Conservation (phyloP, 2,113 vertebrate genomes). For the Odobenus rosmarus region DNA sequence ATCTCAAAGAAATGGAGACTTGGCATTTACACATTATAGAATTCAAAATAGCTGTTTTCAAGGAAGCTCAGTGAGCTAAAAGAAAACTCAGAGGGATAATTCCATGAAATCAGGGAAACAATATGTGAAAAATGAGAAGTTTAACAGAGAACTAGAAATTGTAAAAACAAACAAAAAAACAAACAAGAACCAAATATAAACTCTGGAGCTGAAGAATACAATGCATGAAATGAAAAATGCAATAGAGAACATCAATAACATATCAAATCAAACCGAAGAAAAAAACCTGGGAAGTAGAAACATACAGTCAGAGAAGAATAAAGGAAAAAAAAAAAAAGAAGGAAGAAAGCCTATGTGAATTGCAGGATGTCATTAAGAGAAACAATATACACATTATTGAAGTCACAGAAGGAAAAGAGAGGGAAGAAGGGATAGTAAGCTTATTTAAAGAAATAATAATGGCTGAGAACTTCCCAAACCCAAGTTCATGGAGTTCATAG, state of each 20-base stretch:
- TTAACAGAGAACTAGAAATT: neutral
- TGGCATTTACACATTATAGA: neutral
- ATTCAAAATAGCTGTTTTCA: neutral
- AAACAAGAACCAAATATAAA: neutral
- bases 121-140: neutral
- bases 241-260: neutral
- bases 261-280: neutral
- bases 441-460: neutral
- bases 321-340: neutral
- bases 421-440: neutral
- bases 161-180: neutral
- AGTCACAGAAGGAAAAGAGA: neutral
- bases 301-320: neutral
- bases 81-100: neutral
- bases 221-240: neutral
- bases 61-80: neutral
- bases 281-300: neutral
- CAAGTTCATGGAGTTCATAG: neutral
- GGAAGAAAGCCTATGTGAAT: neutral
- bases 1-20: neutral
- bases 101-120: neutral
- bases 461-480: neutral
- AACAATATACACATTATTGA: neutral
- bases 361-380: neutral
- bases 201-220: neutral